Base-by-base conservation (phyloP, 1,140 invertebrate species). In the Heliconius eleuchia region DNA sequence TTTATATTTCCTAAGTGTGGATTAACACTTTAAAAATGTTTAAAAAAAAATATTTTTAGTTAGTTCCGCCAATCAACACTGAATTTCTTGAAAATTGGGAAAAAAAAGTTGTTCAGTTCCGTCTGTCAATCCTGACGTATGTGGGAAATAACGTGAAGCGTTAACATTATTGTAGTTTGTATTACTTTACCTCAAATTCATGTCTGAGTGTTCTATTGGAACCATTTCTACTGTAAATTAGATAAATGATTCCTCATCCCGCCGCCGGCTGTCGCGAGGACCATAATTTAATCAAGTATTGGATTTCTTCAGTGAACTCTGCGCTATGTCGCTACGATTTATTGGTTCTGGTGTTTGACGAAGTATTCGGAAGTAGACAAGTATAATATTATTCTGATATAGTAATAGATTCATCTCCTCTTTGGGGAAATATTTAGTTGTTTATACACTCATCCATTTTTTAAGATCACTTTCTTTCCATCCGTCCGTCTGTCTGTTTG, bases 221-320 rank as follows among this genome's bases (percentile, higher is more conserved):
- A 66, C 23, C 23, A 66, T 66, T 66, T 13, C 60, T 23, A 66
- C 3, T 3, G 23, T 13, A 57, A 66, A 66, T 30, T 30, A 66
- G 27, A 66, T 66, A 66, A 66, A 66, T 66, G 57, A 66, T 27
- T 66, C 57, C 57, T 30, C 57, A 66, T 30, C 30, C 23, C 57
- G 11, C 5, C 57, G 23, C 23, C 57, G 57, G 57, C 13, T 27
- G 57, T 60, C 57, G 57, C 57, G 57, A 23, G 19, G 55, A 60
- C 57, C 13, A 27, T 60, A 60, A 60, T 60, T 60, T 60, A 60
- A 60, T 60, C 57, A 60, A 60, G 57, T 60, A 60, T 60, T 60
- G 57, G 57, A 23, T 60, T 60, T 60, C 57, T 60, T 60, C 57
- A 60, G 57, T 27, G 57, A 60, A 60, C 23, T 27, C 57, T 60